Base-by-base conservation (phyloP, 2,888 invertebrate species). In the Heliconius cydno region DNA sequence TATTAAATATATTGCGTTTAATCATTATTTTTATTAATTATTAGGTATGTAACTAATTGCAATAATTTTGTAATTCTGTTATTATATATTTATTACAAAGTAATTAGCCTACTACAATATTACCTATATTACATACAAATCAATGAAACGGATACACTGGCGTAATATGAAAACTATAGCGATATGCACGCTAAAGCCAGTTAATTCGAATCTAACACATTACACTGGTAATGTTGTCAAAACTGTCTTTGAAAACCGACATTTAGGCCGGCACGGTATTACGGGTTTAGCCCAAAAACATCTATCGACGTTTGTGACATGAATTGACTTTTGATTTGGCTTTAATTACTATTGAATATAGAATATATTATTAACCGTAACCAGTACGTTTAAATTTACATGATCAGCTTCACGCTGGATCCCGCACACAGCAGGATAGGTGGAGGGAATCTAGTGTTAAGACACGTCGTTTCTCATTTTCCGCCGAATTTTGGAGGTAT, bases 201-300 rank as follows among this genome's bases (percentile, higher is more conserved):
- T 38, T 75, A 65, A 75, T 75, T 65, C 65, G 65, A 46, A 65
- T 75, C 46, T 63, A 75, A 30, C 46, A 66, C 73, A 66, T 73
- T 78, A 73, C 41, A 73, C 73, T 38, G 38, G 71, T 66, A 78
- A 66, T 73, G 65, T 73, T 78, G 78, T 78, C 78, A 78, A 78
- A 78, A 78, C 78, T 78, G 78, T 78, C 78, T 78, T 78, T 78
- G 72, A 67, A 73, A 78, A 66, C 19, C 25, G 73, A 78, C 78
- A 70, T 70, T 63, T 71, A 46, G 77, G 77, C 77, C 70, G 71
- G 30, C 38, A 28, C 28, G 30, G 71, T 41, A 28, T 28, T 73
- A 60, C 60, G 30, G 34, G 13, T 73, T 60, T 60, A 73, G 34
- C 34, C 73, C 60, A 73, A 73, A 72, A 73, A 34, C 73, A 60